Percentiles rank a stretch among this genome's conserved stretches.
Evolutionary conservation across 2,888 invertebrate genomes (phyloP).

Genomic region (Eulithis testata): DNA sequence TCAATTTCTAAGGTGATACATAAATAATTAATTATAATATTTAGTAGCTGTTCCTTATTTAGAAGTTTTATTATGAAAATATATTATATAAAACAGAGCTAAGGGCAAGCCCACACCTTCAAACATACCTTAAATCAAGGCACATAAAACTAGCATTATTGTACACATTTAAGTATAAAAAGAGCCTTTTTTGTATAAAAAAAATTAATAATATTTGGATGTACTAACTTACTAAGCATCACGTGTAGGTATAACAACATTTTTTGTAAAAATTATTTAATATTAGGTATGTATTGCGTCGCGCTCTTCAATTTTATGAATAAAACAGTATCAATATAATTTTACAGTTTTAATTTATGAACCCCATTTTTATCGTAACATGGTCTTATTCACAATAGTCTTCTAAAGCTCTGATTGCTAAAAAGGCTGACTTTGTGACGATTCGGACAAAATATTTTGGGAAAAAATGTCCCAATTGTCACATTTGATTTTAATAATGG

Average conservation of each 20-base stretch:
- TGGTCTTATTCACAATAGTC: too few relatives aligned
- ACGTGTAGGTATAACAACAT: not conserved
- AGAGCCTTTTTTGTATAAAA: not conserved
- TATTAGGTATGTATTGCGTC: conserved; percentile 9
- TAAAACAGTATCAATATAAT: conserved; percentile 19
- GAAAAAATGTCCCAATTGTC: too few relatives aligned
- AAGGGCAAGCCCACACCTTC: too few relatives aligned
- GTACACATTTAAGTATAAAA: too few relatives aligned
- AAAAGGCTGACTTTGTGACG: too few relatives aligned
- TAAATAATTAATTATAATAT: not conserved
- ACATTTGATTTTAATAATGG: too few relatives aligned
- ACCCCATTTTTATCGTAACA: too few relatives aligned
- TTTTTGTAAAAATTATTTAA: conserved; percentile 11
- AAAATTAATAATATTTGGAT: not conserved
- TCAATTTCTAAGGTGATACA: conserved; percentile 6
- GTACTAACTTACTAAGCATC: not conserved
- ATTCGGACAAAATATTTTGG: too few relatives aligned
- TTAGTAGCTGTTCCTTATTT: not conserved
- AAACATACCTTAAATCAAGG: too few relatives aligned
- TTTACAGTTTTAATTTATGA: conserved; percentile 11
- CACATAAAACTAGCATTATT: too few relatives aligned
- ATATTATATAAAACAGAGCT: too few relatives aligned
- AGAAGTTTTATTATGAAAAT: not conserved
- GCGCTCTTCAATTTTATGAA: conserved; percentile 40
- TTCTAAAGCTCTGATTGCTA: too few relatives aligned